phyloP scores from a whole-genome alignment of 2,797 vertebrate species.

The Alosa sapidissima region DNA sequence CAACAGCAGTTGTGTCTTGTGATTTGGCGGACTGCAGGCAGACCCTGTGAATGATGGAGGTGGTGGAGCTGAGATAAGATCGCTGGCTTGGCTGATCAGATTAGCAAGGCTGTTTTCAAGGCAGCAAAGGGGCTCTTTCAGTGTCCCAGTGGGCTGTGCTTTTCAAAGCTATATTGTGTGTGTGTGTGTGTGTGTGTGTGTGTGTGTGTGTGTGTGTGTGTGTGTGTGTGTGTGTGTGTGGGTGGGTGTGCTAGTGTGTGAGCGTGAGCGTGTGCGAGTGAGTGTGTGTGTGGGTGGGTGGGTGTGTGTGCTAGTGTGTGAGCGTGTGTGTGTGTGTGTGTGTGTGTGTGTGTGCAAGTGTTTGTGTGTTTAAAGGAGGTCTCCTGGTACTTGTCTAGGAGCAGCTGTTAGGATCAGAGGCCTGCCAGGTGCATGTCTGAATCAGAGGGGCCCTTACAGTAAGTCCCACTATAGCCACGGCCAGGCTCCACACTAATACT shows the following conservation, averaged over 20 bases:
- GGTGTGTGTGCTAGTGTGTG: not conserved
- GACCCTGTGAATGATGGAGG: not conserved
- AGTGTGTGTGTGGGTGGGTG: not conserved
- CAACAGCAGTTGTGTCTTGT: not conserved
- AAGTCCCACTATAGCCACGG: not conserved
- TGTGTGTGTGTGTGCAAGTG: no score
- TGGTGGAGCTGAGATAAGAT: conserved; percentile 2
- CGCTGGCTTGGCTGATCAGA: not conserved
- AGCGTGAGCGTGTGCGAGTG: not conserved
- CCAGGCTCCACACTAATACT: not conserved
- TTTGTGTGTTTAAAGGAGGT: conserved; percentile 6
- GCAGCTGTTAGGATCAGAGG: conserved; percentile 43
- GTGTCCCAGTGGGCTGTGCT: not conserved
- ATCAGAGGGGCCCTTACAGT: not conserved
- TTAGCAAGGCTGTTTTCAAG: conserved; percentile 2
- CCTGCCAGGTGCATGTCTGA: conserved; percentile 35
- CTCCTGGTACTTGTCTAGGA: conserved; percentile 27
- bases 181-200: not conserved
- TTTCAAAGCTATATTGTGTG: not conserved
- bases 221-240: conserved; percentile 20
- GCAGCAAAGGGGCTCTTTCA: not conserved
- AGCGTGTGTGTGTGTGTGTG: not conserved
- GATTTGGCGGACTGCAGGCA: not conserved
- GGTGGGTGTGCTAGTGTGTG: conserved; percentile 19
- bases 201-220: not conserved